phyloP scores from a whole-genome alignment of 2,888 invertebrate genomes.

The Amaurobius ferox region DNA sequence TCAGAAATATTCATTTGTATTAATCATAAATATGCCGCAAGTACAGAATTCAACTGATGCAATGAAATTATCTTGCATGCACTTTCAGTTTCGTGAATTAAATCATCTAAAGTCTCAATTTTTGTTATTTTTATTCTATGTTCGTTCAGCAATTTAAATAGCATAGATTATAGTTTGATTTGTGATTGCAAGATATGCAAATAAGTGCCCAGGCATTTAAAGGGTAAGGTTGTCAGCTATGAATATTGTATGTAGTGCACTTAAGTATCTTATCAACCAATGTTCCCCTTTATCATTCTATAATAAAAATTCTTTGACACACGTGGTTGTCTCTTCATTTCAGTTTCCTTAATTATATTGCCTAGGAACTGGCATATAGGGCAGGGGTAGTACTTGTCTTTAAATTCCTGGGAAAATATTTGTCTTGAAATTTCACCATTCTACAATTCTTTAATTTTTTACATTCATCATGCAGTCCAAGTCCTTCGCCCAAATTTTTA shows the following conservation, averaged over 20 bases:
- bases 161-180: neutral
- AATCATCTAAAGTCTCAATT: neutral
- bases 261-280: constrained; percentile 1
- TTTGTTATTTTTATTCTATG: neutral
- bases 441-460: too few species aligned
- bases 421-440: too few species aligned
- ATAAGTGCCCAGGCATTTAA: neutral
- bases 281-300: constrained; percentile 35
- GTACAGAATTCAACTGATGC: neutral
- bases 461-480: too few species aligned
- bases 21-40: neutral
- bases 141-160: neutral
- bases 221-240: constrained; percentile 40
- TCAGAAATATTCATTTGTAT: neutral
- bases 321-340: too few species aligned
- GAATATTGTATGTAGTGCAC: constrained; percentile 49
- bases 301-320: constrained; percentile 38
- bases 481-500: too few species aligned
- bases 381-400: too few species aligned
- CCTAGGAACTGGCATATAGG: too few species aligned
- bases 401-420: too few species aligned
- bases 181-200: neutral
- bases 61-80: neutral
- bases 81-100: neutral
- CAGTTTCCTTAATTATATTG: too few species aligned